Evolutionary conservation across 1,140 invertebrate genomes (phyloP).

Genomic region (Calliopsis andreniformis): DNA sequence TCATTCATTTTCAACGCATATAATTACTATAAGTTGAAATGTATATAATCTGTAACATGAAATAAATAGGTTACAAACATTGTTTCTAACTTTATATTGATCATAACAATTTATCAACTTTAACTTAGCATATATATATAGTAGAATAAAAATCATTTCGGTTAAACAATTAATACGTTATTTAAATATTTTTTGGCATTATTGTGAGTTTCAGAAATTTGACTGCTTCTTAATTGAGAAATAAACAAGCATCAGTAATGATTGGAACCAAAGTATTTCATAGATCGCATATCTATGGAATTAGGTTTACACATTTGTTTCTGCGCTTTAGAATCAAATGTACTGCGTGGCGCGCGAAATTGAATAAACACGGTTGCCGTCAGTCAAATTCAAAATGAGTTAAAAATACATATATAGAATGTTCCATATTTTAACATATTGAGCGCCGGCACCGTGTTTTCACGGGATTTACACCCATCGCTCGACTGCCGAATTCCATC

Average conservation of each 20-base stretch:
- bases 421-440: too few relatives aligned
- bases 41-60: not conserved
- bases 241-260: slow-evolving; percentile 49
- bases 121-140: too few relatives aligned
- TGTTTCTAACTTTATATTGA: too few relatives aligned
- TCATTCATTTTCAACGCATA: not conserved
- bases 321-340: slow-evolving; percentile 75
- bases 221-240: not conserved
- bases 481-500: too few relatives aligned
- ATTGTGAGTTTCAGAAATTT: not conserved
- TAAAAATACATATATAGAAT: not conserved
- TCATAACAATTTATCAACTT: too few relatives aligned
- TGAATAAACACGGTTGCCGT: slow-evolving; percentile 38
- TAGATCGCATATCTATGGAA: slow-evolving; percentile 47
- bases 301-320: slow-evolving; percentile 64
- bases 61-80: not conserved
- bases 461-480: too few relatives aligned
- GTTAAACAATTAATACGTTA: not conserved
- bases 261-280: slow-evolving; percentile 33
- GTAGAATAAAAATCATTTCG: too few relatives aligned
- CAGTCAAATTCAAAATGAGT: slow-evolving; percentile 51
- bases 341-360: slow-evolving; percentile 44
- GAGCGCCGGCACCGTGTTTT: too few relatives aligned
- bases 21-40: not conserved
- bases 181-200: not conserved